phyloP scores from a whole-genome alignment of 2,113 vertebrate species.

The Vimba vimba region DNA sequence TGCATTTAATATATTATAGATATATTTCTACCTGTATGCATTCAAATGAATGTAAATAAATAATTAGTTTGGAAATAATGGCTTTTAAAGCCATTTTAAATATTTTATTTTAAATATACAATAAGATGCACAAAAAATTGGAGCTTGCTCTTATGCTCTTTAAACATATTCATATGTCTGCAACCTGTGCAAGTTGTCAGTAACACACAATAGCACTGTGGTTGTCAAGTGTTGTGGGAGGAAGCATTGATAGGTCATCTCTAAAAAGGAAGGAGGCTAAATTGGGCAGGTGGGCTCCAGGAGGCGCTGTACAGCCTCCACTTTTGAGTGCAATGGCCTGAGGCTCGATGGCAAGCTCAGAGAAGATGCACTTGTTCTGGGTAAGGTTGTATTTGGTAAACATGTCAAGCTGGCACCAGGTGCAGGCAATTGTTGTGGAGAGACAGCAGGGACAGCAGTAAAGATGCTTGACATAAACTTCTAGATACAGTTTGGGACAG shows the following conservation, averaged over 20 bases:
- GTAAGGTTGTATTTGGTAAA: slow-evolving; percentile 26
- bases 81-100: too few relatives aligned
- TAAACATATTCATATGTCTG: not conserved
- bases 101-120: too few relatives aligned
- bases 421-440: slow-evolving; percentile 10
- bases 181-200: not conserved
- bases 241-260: not conserved
- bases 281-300: slow-evolving; percentile 33
- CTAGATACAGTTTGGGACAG: slow-evolving; percentile 18
- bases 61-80: too few relatives aligned
- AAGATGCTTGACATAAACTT: slow-evolving; percentile 12
- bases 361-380: slow-evolving; percentile 25
- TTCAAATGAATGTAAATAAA: too few relatives aligned
- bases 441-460: slow-evolving; percentile 3
- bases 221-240: not conserved
- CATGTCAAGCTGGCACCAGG: slow-evolving; percentile 24
- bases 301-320: slow-evolving; percentile 37
- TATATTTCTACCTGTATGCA: too few relatives aligned
- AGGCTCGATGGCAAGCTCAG: slow-evolving; percentile 18
- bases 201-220: slow-evolving; percentile 4
- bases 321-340: not conserved
- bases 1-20: too few relatives aligned
- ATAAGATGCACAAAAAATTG: not conserved
- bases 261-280: slow-evolving; percentile 9
- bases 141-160: not conserved